These are phyloP conservation scores for Oceanites oceanicus DNA, from an alignment of 2,113 vertebrate species.

Conservation along the genomic window DNA sequence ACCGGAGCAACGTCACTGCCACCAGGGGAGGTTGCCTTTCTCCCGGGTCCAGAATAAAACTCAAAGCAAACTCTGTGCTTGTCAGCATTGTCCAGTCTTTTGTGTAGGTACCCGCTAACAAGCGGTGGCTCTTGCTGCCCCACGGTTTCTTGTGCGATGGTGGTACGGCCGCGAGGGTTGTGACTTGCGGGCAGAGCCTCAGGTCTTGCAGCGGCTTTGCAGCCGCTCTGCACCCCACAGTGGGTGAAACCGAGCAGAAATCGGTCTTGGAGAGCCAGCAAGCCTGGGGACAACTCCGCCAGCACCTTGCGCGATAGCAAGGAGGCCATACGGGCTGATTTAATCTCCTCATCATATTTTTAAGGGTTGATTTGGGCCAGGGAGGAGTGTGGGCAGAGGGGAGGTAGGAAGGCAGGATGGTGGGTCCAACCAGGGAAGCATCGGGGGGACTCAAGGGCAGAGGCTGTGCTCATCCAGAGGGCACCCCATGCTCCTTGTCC, in stretches of 20 bases:
- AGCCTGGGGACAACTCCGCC: neutral
- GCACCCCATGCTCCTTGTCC: neutral
- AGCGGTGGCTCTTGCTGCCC: neutral
- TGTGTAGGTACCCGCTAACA: neutral
- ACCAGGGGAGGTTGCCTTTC: neutral
- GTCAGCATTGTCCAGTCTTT: rapidly evolving
- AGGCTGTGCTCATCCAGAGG: neutral
- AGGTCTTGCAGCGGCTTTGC: rapidly evolving
- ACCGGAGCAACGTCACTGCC: neutral
- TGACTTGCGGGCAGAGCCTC: rapidly evolving
- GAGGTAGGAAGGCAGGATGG: neutral
- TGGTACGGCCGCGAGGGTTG: rapidly evolving
- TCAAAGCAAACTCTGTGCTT: rapidly evolving
- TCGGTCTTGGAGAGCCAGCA: neutral
- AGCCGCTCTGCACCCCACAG: rapidly evolving
- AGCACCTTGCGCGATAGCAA: rapidly evolving
- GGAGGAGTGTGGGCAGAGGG: neutral
- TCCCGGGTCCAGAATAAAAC: conserved; percentile 9
- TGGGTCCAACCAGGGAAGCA: neutral
- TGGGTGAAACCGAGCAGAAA: neutral
- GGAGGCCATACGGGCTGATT: too few species aligned
- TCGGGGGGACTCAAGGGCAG: neutral
- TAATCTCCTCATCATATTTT: neutral
- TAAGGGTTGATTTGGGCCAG: neutral
- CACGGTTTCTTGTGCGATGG: rapidly evolving